These are phyloP conservation scores for Dreissena polymorpha DNA, from an alignment of 1,140 invertebrate species.

Conservation along the genomic window DNA sequence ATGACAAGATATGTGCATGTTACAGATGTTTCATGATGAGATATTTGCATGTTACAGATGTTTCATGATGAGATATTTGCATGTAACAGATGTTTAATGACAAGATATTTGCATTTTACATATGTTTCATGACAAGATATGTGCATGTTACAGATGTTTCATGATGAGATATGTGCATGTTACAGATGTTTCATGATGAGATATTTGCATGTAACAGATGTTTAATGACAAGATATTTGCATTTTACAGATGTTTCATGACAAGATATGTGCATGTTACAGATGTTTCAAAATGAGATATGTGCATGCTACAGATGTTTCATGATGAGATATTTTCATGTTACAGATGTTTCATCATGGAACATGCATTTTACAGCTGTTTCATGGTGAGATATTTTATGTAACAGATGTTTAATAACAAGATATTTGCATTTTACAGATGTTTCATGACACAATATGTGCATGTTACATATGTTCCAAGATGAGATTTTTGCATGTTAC, in stretches of 20 bases:
- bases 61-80: slow-evolving; percentile 57
- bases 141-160: slow-evolving; percentile 88
- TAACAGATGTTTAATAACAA: slow-evolving; percentile 86
- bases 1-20: slow-evolving; percentile 75
- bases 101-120: neutral
- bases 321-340: slow-evolving; percentile 75
- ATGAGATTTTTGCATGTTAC: neutral
- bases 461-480: slow-evolving; percentile 84
- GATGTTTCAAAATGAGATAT: slow-evolving; percentile 81
- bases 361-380: neutral
- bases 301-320: slow-evolving; percentile 13
- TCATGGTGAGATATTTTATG: slow-evolving; percentile 67
- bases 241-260: slow-evolving; percentile 25
- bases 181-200: slow-evolving; percentile 12
- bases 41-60: neutral
- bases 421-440: neutral
- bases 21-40: slow-evolving; percentile 85
- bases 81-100: slow-evolving; percentile 87
- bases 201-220: slow-evolving; percentile 85
- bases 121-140: slow-evolving; percentile 13
- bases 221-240: no score
- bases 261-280: slow-evolving; percentile 82
- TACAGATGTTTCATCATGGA: slow-evolving; percentile 85
- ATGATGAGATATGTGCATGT: no score
- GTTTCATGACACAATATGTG: slow-evolving; percentile 51